Conservation (phyloP, 1,140 invertebrate species). For the Bombus sibiricus region DNA sequence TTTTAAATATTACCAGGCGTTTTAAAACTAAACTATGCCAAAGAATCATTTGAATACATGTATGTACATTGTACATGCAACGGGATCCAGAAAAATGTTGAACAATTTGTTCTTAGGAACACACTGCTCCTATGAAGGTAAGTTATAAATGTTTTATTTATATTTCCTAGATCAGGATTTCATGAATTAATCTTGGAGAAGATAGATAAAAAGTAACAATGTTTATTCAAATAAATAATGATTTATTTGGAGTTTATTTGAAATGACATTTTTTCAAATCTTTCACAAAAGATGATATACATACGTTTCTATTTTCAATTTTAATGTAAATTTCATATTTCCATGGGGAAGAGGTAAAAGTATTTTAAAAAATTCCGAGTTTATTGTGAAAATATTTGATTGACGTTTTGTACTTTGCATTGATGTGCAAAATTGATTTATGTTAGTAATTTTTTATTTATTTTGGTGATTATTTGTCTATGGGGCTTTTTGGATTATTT, state of each 20-base stretch:
- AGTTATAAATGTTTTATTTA: not conserved
- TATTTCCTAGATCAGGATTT: not conserved
- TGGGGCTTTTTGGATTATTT: not conserved
- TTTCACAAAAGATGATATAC: too few relatives aligned
- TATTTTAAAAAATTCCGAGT: not conserved
- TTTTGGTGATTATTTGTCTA: not conserved
- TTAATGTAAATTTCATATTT: not conserved
- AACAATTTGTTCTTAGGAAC: not conserved
- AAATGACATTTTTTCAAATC: too few relatives aligned
- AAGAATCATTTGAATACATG: not conserved
- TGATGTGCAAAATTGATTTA: not conserved
- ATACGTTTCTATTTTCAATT: not conserved
- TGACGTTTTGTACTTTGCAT: not conserved
- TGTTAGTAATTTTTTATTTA: not conserved
- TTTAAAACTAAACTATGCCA: not conserved
- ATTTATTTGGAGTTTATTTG: too few relatives aligned
- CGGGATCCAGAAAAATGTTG: not conserved
- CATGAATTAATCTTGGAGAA: not conserved
- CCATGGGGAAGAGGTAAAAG: not conserved
- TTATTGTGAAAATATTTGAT: not conserved
- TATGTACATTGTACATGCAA: not conserved
- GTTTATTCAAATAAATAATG: not conserved
- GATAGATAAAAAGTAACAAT: not conserved
- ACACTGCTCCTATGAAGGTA: not conserved
- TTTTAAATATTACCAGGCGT: too few relatives aligned